A percentile compares a stretch with the other conserved stretches of the same genome.
Conservation (phyloP, 2,113 vertebrate genomes). For the Misgurnus anguillicaudatus region DNA sequence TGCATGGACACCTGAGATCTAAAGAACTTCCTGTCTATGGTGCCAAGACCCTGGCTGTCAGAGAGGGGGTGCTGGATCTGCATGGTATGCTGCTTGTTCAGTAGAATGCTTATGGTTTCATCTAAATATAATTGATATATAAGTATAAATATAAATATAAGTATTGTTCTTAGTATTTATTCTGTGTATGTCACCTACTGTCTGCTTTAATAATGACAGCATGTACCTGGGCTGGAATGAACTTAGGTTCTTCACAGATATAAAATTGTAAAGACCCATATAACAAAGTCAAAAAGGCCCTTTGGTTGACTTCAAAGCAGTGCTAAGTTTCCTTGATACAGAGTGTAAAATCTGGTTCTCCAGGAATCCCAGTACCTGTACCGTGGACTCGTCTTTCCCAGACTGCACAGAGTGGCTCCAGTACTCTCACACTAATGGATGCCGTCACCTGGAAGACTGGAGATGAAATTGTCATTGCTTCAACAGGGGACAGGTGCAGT, state of each 20-base stretch:
- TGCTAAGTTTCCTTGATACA: neutral
- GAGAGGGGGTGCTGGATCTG: slow-evolving; percentile 82
- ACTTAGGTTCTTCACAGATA: neutral
- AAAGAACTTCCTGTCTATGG: slow-evolving; percentile 86
- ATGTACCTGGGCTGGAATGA: too few species aligned
- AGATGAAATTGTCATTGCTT: slow-evolving; percentile 80
- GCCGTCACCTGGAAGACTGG: slow-evolving; percentile 80
- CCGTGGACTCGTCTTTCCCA: slow-evolving; percentile 81
- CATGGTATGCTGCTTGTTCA: slow-evolving; percentile 72
- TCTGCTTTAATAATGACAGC: too few species aligned
- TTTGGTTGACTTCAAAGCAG: neutral
- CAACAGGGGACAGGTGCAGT: slow-evolving; percentile 82
- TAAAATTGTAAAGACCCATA: neutral
- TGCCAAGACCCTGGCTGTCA: slow-evolving; percentile 81
- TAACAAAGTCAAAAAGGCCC: neutral
- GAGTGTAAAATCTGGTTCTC: slow-evolving; percentile 51
- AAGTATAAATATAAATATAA: too few species aligned
- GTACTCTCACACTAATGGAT: slow-evolving; percentile 71
- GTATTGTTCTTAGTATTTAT: neutral
- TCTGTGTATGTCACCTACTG: too few species aligned
- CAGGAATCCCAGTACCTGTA: slow-evolving; percentile 80
- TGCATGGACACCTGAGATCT: slow-evolving; percentile 81
- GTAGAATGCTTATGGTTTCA: too few species aligned
- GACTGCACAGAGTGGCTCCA: slow-evolving; percentile 72
- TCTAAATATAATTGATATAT: too few species aligned